A percentile compares a stretch with the other conserved stretches of the same genome.
Evolutionary conservation across 53 echinoderm and acorn worm genomes (phyloP).

Genomic region (Patiria pectinifera): DNA sequence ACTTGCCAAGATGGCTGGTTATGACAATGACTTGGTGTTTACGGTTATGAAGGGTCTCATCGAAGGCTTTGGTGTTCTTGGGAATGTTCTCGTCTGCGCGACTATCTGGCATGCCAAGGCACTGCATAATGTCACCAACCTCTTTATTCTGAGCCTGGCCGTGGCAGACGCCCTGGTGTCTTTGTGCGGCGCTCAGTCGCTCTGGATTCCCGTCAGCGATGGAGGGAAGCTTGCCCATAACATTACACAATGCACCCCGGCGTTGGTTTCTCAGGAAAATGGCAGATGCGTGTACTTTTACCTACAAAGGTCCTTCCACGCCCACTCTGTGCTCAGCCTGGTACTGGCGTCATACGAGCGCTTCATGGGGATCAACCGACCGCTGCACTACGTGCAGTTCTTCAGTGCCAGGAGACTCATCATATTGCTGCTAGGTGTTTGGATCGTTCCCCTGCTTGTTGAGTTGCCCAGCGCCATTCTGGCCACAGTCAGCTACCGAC

Average conservation of each 20-base stretch:
- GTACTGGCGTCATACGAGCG: conserved; percentile 3
- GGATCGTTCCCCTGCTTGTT: not conserved
- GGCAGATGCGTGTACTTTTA: not conserved
- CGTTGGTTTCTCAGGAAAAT: not conserved
- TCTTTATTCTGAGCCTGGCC: conserved; percentile 56
- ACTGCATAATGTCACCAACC: conserved; percentile 55
- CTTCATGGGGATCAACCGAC: conserved; percentile 37
- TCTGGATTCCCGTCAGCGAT: not conserved
- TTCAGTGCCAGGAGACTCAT: not conserved
- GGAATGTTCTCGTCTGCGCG: conserved; percentile 32
- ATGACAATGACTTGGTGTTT: too few species aligned
- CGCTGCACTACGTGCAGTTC: conserved; percentile 9
- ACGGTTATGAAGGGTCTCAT: too few species aligned
- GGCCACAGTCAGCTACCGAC: not conserved
- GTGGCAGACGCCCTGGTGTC: conserved; percentile 43
- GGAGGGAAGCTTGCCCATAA: not conserved
- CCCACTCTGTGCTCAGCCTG: conserved; percentile 44
- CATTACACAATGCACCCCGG: not conserved
- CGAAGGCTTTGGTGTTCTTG: conserved; percentile 32
- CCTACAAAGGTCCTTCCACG: not conserved
- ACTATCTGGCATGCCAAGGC: conserved; percentile 12
- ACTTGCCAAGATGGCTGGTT: too few species aligned
- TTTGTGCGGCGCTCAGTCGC: not conserved
- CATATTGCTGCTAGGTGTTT: conserved; percentile 7
- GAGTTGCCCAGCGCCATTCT: not conserved